Evolutionary conservation across 2,888 invertebrate species (phyloP).

Genomic region (Toxonevra muliebris): DNA sequence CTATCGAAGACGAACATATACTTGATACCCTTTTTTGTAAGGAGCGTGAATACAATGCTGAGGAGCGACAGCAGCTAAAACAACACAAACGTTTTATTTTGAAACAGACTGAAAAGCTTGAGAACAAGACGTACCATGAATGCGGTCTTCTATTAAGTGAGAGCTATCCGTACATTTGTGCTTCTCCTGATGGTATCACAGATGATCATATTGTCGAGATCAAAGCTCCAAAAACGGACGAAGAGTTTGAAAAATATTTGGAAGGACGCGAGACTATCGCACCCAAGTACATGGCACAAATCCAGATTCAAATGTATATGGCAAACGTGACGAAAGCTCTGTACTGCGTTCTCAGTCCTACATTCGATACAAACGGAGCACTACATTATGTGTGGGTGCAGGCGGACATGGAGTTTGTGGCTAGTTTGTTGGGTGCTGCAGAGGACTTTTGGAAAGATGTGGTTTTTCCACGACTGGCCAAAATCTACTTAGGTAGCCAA

Average conservation of each 20-base stretch:
- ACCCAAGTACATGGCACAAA: conserved; percentile 64
- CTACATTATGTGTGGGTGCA: conserved; percentile 64
- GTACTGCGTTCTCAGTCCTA: conserved; percentile 63
- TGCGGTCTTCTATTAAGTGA: conserved; percentile 60
- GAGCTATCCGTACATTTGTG: conserved; percentile 61
- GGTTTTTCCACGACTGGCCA: conserved; percentile 57
- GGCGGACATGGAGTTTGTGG: conserved; percentile 61
- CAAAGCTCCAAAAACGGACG: conserved; percentile 63
- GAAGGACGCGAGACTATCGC: conserved; percentile 62
- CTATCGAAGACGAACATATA: conserved; percentile 57
- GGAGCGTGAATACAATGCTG: conserved; percentile 56
- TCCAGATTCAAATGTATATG: conserved; percentile 64
- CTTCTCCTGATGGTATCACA: conserved; percentile 62
- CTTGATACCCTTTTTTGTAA: conserved; percentile 60
- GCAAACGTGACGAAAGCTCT: conserved; percentile 63
- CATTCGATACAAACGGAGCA: conserved; percentile 62
- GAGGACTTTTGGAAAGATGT: conserved; percentile 62
- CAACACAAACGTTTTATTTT: conserved; percentile 63
- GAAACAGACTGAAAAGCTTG: conserved; percentile 63
- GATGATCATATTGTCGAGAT: conserved; percentile 64
- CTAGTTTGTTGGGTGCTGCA: conserved; percentile 56
- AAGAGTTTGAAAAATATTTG: conserved; percentile 64
- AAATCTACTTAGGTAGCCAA: conserved; percentile 52
- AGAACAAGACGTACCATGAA: conserved; percentile 61
- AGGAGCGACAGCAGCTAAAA: conserved; percentile 59